Evolutionary conservation across 92 coral and sea anemone species (phyloP), one percentile per base, ranked within the genome.

Genomic region (Plumapathes pennacea): DNA sequence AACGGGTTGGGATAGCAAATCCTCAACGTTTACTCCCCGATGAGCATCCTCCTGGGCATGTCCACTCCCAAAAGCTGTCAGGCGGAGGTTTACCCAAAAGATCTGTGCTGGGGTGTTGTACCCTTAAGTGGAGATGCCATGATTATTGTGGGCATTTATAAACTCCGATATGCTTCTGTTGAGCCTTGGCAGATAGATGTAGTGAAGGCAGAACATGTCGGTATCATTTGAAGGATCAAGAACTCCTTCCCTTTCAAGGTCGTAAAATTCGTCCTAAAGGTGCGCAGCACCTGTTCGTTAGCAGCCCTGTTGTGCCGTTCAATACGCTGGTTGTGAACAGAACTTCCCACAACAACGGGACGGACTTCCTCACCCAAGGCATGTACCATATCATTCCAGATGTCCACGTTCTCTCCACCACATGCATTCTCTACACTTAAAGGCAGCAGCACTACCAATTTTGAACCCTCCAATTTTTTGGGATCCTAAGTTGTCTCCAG

Each of bases 131-230:
- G 85, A 78, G 11, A 78, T 47, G 32, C 38, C 45, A 38, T 79
- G 85, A 28, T 61, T 36, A 58, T 78, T 78, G 48, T 78, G 85
- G 30, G 85, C 78, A 43, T 46, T 39, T 27, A 62, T 52, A 62
- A 78, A 78, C 25, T 69, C 78, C 33, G 71, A 24, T 33, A 77
- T 15, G 7, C 52, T 69, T 31, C 52, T 62, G 44, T 69, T 77
- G 27, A 68, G 43, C 20, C 84, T 61, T 28, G 84, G 84, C 15
- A 77, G 44, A 39, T 77, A 69, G 13, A 50, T 65, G 30, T 60
- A 77, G 14, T 77, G 78, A 19, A 77, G 42, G 25, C 84, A 77
- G 42, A 77, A 77, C 37, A 69, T 59, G 29, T 77, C 84, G 9
- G 84, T 69, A 25, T 50, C 65, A 39, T 78, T 78, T 36, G 41